Evolutionary conservation across 2,113 vertebrate genomes (phyloP).

Genomic region (Ceyx cyanopectus): DNA sequence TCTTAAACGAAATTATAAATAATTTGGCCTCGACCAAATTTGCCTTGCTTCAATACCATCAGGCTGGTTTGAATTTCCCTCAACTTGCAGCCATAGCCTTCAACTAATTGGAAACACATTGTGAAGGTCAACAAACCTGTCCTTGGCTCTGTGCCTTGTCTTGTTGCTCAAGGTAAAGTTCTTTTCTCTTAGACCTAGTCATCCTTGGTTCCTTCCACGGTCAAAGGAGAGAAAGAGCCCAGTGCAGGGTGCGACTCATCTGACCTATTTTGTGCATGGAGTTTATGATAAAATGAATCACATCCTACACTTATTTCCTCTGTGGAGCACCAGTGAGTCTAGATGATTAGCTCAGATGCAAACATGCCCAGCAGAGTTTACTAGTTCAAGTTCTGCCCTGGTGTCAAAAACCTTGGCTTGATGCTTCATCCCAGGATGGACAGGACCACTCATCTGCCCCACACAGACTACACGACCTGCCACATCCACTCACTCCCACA

Average conservation of each 20-base stretch:
- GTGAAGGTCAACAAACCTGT: constrained; percentile 22
- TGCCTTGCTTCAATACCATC: constrained; percentile 31
- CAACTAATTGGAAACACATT: constrained; percentile 70
- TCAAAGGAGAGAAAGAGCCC: background rate
- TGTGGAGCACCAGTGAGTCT: background rate
- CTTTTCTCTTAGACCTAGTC: background rate
- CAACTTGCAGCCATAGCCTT: constrained; percentile 25
- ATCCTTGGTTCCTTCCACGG: background rate
- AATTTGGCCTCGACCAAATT: constrained; percentile 31
- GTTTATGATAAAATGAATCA: background rate
- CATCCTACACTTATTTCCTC: background rate
- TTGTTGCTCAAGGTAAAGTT: background rate
- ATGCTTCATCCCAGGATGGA: background rate
- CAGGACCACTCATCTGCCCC: background rate
- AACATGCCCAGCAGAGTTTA: background rate
- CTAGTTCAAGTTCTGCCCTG: background rate
- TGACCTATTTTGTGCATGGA: background rate
- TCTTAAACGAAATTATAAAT: constrained; percentile 45
- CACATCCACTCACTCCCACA: background rate
- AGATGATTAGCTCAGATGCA: background rate
- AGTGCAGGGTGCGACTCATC: background rate
- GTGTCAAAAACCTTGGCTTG: background rate
- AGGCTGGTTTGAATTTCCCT: constrained; percentile 65
- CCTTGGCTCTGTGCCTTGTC: background rate
- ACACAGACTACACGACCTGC: background rate